Base-by-base conservation (phyloP, 2,888 invertebrate species). In the Teleogryllus oceanicus region DNA sequence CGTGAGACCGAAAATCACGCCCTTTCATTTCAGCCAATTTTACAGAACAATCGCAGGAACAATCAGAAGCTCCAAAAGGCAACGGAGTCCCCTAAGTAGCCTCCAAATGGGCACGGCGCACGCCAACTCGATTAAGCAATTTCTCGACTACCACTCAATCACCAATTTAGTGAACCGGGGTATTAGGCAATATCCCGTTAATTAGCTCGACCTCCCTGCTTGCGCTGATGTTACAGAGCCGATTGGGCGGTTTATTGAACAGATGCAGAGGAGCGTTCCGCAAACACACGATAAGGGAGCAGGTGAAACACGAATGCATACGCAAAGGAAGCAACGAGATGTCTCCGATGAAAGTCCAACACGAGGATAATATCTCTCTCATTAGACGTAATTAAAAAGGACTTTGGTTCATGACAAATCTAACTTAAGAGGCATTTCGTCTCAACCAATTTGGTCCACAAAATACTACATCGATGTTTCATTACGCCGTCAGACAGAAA, bases 121-220 rank as follows among this genome's bases (percentile, higher is more conserved):
- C 62, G 62, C 62, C 62, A 62, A 62, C 62, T n/a, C 62, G 62
- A 62, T 62, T 62, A 62, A 62, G 62, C 62, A 62, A 62, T 62
- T 62, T n/a, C 62, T 18, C 62, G 62, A 62, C n/a, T 62, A 16
- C 62, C 62, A 62, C 62, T 62, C 62, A 62, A 62, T 62, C 62
- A 62, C 16, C 62, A 62, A n/a, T 62, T 62, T 62, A 62, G 62
- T 62, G 62, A 62, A 62, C 16, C 62, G n/a, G n/a, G 62, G 16
- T 62, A 62, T 62, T 62, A 62, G 62, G 62, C 62, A 62, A 62
- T 62, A 62, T 18, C 62, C n/a, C 16, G 62, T 18, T 62, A 62
- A 62, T 62, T 62, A 62, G 62, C 16, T 62, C 62, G 62, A 62
- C 62, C n/a, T 62, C 62, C 16, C n/a, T n/a, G n/a, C n/a, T n/a